Evolutionary conservation across 2,888 invertebrate genomes (phyloP).

Genomic region (Sarcophaga carnaria): DNA sequence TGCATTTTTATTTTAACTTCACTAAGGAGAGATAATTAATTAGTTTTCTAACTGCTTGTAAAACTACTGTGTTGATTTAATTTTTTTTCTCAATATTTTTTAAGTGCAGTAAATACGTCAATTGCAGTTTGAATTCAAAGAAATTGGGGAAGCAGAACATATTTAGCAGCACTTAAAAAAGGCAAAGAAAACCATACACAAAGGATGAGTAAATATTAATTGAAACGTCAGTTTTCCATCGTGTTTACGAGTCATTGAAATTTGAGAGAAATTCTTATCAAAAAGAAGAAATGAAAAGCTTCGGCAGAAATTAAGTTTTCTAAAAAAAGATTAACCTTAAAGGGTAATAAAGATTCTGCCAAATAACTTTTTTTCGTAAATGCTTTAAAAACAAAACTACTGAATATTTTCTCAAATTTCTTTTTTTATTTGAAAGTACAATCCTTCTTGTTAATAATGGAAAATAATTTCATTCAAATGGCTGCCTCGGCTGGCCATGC

Average conservation of each 20-base stretch:
- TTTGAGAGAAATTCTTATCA: background rate
- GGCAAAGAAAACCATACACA: background rate
- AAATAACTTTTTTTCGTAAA: too few relatives aligned
- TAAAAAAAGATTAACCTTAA: too few relatives aligned
- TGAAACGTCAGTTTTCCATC: background rate
- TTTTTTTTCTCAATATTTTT: background rate
- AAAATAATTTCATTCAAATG: too few relatives aligned
- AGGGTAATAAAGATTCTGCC: too few relatives aligned
- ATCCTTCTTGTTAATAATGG: too few relatives aligned
- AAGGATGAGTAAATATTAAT: background rate
- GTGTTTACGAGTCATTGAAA: background rate
- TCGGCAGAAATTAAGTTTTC: too few relatives aligned
- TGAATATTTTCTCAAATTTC: too few relatives aligned
- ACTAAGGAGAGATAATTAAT: constrained; percentile 65
- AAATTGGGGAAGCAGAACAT: background rate
- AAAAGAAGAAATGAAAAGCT: too few relatives aligned
- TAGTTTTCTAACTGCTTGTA: constrained; percentile 35
- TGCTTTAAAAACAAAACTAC: too few relatives aligned
- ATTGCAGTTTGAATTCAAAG: background rate
- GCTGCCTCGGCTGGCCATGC: too few relatives aligned
- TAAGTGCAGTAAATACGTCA: background rate
- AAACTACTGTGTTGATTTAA: background rate
- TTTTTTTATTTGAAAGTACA: too few relatives aligned
- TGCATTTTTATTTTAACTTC: constrained; percentile 60
- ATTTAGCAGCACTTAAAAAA: background rate